Evolutionary conservation across 2,113 vertebrate genomes (phyloP), one percentile per base, ranked within the genome.

Genomic region (Hippoglossus stenolepis): DNA sequence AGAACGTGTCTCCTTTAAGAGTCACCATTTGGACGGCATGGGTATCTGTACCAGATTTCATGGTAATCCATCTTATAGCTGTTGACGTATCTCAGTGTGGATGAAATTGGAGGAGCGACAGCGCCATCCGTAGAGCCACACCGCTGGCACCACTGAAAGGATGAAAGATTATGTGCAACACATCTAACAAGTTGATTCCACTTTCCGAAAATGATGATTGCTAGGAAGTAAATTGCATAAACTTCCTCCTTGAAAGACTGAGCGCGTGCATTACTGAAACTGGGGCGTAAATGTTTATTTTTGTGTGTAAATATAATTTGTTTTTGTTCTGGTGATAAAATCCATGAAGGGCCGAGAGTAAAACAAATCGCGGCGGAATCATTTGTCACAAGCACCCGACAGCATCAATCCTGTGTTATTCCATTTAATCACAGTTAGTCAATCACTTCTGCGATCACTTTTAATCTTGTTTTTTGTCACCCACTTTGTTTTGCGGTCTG

Each of bases 341-440:
- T 73, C 26, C 54, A 73, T 64, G 71, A 74, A 64, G 70, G 61
- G 64, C 73, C 20, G 68, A 45, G 49, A 65, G 70, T 79, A 68
- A 79, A 78, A 73, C 75, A 67, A 71, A 82, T 81, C 60, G 80
- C 62, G 26, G 23, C 61, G 40, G 70, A 65, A 80, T 76, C 68
- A 77, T 88, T 79, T 63, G 71, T 89, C 79, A 82, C 72, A 53
- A 40, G 18, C 51, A 45, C 51, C 81, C 17, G 1, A 65, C 82
- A 35, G 59, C 78, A 83, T 84, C 85, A 77, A 75, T 86, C 83
- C 71, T 64, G 60, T 69, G 69, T 70, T 31, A 67, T 77, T 85
- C 63, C 64, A 67, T 86, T 87, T 84, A 84, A 88, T 87, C 85
- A 80, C 66, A 71, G 77, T 83, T 54, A 88, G 87, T 87, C 87